These are phyloP conservation scores for Dicaeum eximium DNA, from an alignment of 2,113 vertebrate species.

Conservation along the genomic window DNA sequence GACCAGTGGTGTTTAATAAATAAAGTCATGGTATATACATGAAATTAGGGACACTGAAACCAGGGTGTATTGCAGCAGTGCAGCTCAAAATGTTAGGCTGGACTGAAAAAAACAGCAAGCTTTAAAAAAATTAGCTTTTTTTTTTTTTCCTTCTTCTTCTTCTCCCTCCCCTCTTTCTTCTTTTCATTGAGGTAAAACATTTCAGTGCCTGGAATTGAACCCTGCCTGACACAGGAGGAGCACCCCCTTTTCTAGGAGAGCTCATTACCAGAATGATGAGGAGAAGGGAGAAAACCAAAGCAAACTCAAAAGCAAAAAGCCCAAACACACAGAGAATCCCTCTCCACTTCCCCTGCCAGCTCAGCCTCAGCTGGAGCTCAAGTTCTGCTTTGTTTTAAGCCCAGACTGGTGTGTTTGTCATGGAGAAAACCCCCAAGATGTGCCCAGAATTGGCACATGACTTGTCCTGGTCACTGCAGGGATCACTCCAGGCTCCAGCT, in stretches of 20 bases:
- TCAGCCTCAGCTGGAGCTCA: slow-evolving; percentile 15
- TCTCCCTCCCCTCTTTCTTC: background rate
- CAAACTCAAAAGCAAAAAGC: background rate
- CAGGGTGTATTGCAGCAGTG: slow-evolving; percentile 38
- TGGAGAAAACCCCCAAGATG: background rate
- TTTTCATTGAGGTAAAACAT: slow-evolving; percentile 66
- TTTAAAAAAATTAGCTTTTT: slow-evolving; percentile 29
- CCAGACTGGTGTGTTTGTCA: background rate
- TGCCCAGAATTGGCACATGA: background rate
- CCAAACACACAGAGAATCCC: background rate
- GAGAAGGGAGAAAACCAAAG: background rate
- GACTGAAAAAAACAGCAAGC: slow-evolving; percentile 34
- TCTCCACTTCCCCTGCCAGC: background rate
- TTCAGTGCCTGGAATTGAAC: slow-evolving; percentile 53
- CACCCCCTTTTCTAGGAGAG: background rate
- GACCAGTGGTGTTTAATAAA: slow-evolving; percentile 78
- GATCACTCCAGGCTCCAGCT: background rate
- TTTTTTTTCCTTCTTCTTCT: too few relatives aligned
- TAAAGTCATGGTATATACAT: slow-evolving; percentile 78
- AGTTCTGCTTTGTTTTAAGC: background rate
- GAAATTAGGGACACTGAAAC: slow-evolving; percentile 32
- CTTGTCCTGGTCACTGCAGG: background rate
- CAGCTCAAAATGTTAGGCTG: slow-evolving; percentile 31
- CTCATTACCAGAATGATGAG: background rate
- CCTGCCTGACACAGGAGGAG: background rate